Base-by-base conservation (phyloP, 2,113 vertebrate genomes). In the Actenoides hombroni region DNA sequence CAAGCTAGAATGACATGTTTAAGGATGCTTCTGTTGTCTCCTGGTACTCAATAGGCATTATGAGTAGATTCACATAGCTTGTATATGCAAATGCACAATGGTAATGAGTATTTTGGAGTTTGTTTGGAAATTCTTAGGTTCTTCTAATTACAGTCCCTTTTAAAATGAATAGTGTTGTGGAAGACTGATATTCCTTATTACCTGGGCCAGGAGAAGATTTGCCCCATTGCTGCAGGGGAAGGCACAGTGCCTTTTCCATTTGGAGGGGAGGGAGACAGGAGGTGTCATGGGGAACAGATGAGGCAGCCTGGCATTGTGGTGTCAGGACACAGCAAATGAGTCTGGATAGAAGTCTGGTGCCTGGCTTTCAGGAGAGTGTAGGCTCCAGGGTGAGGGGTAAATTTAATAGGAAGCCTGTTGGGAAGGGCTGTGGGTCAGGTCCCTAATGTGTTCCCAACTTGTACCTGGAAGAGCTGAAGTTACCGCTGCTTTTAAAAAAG, bases 1-100 rank as follows among this genome's bases (percentile, higher is more conserved):
- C n/a, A 86, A 60, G 70, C 83, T 94, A 35, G 49, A 88, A 73
- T 88, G 69, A 77, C 46, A 59, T 51, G 37, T 94, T 96, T 94
- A 69, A 80, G 87, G 92, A 88, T 90, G 83, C n/a, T 88, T 35
- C 33, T 86, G 33, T 84, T 5, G 1, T 86, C 70, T 86, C 11
- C 70, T 53, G 48, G 25, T 80, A 33, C 9, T 20, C 88, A 64
- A 76, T 61, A 74, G 53, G 44, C 61, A n/a, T 90, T 75, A 26
- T 83, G 48, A 65, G 33, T 48, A 24, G 40, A 83, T 71, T 61
- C 48, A 75, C 35, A 68, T 51, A 75, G 65, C 20, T 28, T 71
- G 39, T 63, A 42, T 80, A 35, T 82, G 51, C 42, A 78, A 92
- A 74, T n/a, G 8, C 42, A 63, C n/a, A 39, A 11, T 26, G 17